Evolutionary conservation across 2,797 vertebrate species (phyloP), one percentile per base, ranked within the genome.

Genomic region (Nothura maculosa): DNA sequence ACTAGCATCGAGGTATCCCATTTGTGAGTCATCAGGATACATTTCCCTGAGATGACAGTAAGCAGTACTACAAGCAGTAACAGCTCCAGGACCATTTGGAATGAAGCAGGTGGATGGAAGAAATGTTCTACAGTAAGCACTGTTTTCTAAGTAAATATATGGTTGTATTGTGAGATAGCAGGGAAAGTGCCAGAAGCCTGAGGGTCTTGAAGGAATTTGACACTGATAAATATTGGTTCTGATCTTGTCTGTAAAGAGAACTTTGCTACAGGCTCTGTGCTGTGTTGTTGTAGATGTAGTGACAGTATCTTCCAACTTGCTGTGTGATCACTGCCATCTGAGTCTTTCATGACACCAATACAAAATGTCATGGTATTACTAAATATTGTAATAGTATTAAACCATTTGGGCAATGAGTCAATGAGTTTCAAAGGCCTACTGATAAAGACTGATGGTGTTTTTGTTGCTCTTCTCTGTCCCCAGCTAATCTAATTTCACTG

Each of bases 261-360:
- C 16, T 75, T 64, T 34, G 42, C 62, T 84, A 21, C n/a, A 42
- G 63, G 54, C 55, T 54, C 42, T 88, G n/a, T 45, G 28, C 40
- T 25, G 1, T 40, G 28, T n/a, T 73, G 20, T 45, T 17, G 48
- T 45, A 54, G 40, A 2, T 55, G 38, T 52, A 81, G 30, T 36
- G 61, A 20, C 30, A 32, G 6, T 19, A 32, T 61, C 81, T 63
- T 86, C 57, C 10, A 85, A 57, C 36, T 54, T 63, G 32, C 24
- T 5, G 4, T 22, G 4, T 3, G 7, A 27, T 54, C 8, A 1
- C 0, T 1, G 32, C 50, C 42, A 40, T 30, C 38, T 81, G 58
- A 12, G 10, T 58, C 48, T 85, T 75, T 60, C 14, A 58, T 17
- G 10, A 27, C 15, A 34, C 45, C 20, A 7, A 32, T 66, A 25